phyloP scores from a whole-genome alignment of 2,113 vertebrate genomes.

The Brachirus orientalis region DNA sequence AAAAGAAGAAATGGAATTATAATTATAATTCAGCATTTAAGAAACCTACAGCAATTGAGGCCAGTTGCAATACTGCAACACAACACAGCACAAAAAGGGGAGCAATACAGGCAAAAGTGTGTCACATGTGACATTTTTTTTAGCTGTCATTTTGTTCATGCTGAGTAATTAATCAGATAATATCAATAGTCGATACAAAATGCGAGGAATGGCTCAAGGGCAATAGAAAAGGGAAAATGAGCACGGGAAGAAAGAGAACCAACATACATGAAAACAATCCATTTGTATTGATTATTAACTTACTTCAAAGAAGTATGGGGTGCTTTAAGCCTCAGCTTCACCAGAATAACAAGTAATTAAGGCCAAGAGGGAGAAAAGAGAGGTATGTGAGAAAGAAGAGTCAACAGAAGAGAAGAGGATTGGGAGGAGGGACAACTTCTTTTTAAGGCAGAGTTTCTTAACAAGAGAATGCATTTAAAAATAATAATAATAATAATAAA shows the following conservation, averaged over 20 bases:
- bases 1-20: background rate
- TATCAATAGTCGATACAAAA: too few species aligned
- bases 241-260: background rate
- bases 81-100: background rate
- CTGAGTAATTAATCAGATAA: background rate
- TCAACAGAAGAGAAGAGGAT: constrained; percentile 29
- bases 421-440: constrained; percentile 6
- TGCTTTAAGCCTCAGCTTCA: constrained; percentile 12
- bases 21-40: background rate
- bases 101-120: background rate
- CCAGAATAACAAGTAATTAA: constrained; percentile 36
- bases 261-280: background rate
- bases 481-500: too few species aligned
- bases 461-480: too few species aligned
- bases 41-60: background rate
- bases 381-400: too few species aligned
- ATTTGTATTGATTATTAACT: constrained; percentile 22
- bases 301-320: constrained; percentile 14
- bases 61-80: background rate
- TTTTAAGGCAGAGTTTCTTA: constrained; percentile 50
- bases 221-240: too few species aligned
- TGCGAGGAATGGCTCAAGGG: background rate
- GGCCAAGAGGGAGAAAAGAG: constrained; percentile 1
- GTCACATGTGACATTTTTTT: background rate
- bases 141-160: background rate